Base-by-base conservation (phyloP, 2,888 invertebrate species). In the Spilosoma lubricipeda region DNA sequence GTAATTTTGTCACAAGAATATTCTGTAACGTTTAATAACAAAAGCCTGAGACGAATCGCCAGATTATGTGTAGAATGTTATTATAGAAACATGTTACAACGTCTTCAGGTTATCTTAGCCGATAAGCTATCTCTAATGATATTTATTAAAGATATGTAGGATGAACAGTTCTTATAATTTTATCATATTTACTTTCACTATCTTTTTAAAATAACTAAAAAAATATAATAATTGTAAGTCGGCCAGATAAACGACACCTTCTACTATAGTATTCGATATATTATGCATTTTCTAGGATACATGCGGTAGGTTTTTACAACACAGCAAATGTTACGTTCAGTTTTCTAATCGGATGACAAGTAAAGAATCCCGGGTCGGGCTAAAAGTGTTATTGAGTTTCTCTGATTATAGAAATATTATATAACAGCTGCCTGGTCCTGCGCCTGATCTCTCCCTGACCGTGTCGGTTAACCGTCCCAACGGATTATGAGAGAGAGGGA, bases 111-210 rank as follows among this genome's bases (percentile, higher is more conserved):
- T 85, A 85, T 85, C 85, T 77, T 52, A 30, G 39, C 56, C 66
- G 85, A 85, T 85, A 85, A 72, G 68, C 39, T 85, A 85, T 85
- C 84, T 85, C 45, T 67, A 83, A 80, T 81, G 77, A 78, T 82
- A 78, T 77, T 79, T 85, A 83, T 83, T 82, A 79, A 71, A 72
- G 73, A 56, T 77, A 75, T 71, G 79, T 69, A 77, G 64, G 66
- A 75, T 70, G 63, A 77, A 80, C 80, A 76, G 72, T 77, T 2
- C 42, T 33, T 72, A 76, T 80, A 78, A 3, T 39, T 20, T 65
- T 73, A 45, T 27, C 27, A n/a, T 64, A 56, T 56, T 9, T 56
- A 69, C n/a, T 59, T 70, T 70, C 33, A 42, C 33, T 65, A 56
- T 39, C 13, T 67, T 48, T n/a, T 23, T 33, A 48, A 67, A 48